Conservation (phyloP, 1,140 invertebrate species). For the Cotesia vestalis region DNA sequence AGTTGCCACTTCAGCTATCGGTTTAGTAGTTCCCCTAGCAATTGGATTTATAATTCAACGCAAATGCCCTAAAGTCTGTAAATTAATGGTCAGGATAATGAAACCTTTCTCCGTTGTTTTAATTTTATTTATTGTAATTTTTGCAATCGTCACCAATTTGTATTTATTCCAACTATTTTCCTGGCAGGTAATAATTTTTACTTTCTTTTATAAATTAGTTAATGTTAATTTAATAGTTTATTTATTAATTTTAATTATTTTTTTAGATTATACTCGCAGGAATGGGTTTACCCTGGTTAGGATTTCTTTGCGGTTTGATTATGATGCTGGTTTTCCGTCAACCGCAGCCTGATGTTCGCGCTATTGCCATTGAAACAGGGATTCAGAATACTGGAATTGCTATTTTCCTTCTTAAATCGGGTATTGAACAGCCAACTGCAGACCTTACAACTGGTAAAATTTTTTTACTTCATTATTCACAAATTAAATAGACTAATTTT, state of each 20-base stretch:
- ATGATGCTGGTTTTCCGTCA: conserved; percentile 72
- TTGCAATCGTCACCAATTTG: conserved; percentile 89
- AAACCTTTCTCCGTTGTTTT: conserved; percentile 87
- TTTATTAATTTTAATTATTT: conserved; percentile 40
- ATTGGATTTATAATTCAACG: conserved; percentile 82
- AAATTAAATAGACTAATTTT: too few species aligned
- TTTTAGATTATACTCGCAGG: conserved; percentile 82
- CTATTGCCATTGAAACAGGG: conserved; percentile 92
- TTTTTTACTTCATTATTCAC: neutral
- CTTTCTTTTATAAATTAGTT: conserved; percentile 22
- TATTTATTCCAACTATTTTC: conserved; percentile 92
- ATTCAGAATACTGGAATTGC: conserved; percentile 95
- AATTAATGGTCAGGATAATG: conserved; percentile 79
- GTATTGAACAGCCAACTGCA: conserved; percentile 76
- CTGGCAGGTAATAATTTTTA: conserved; percentile 75
- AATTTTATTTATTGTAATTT: conserved; percentile 89
- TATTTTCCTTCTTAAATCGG: conserved; percentile 82
- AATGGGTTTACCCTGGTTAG: conserved; percentile 85
- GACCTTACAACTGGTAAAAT: conserved; percentile 81
- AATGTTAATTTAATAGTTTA: conserved; percentile 14
- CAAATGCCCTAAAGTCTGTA: conserved; percentile 73
- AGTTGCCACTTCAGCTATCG: conserved; percentile 79
- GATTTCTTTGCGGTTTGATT: conserved; percentile 80
- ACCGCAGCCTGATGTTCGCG: conserved; percentile 74
- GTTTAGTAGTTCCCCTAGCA: conserved; percentile 83